phyloP scores from a whole-genome alignment of 2,888 invertebrate species.

The Melieria omissa region DNA sequence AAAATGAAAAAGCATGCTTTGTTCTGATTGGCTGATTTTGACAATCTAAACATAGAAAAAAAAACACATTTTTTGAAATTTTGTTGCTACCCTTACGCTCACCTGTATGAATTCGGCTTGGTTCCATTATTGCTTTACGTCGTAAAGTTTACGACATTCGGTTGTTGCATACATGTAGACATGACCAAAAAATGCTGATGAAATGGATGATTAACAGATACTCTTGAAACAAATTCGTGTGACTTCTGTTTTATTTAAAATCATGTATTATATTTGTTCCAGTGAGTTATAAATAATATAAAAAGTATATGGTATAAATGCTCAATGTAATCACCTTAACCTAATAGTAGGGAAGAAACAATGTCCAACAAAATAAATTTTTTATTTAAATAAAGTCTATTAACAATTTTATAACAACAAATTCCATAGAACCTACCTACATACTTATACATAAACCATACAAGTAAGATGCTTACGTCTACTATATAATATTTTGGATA shows the following conservation, averaged over 20 bases:
- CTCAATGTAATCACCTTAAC: slow-evolving; percentile 30
- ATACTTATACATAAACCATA: not conserved
- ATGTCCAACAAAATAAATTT: slow-evolving; percentile 18
- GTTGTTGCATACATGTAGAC: no score
- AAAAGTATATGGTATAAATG: slow-evolving; percentile 29
- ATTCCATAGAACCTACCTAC: slow-evolving; percentile 33
- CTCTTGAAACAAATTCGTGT: slow-evolving; percentile 7
- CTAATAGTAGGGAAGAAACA: slow-evolving; percentile 16
- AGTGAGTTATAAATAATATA: slow-evolving; percentile 27
- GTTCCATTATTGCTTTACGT: no score
- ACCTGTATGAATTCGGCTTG: no score
- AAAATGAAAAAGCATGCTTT: no score
- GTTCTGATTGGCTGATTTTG: no score
- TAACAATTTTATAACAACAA: slow-evolving; percentile 29
- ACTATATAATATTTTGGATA: no score
- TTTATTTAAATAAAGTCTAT: slow-evolving; percentile 18
- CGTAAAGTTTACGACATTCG: no score
- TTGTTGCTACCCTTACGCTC: no score
- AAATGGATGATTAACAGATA: not conserved
- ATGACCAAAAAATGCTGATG: no score
- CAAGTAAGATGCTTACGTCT: no score
- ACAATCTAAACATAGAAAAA: no score
- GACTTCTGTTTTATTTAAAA: slow-evolving; percentile 19
- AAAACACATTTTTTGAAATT: no score
- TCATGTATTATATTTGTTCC: slow-evolving; percentile 22